Conservation (phyloP, 2,113 vertebrate species). For the Halichoerus grypus region DNA sequence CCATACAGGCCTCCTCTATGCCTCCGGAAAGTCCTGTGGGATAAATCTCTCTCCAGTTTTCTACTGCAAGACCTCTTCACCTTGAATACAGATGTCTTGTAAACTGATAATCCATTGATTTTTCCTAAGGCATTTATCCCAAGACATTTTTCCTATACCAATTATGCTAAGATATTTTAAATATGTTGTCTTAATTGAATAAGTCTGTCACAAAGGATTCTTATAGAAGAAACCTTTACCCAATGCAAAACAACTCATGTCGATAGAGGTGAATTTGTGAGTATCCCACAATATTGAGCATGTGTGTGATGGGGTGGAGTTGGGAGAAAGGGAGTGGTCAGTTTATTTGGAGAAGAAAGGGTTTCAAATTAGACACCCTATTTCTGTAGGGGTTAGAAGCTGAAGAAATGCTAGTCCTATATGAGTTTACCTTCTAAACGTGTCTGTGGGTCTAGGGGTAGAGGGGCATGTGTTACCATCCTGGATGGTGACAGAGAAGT, state of each 20-base stretch:
- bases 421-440: background rate
- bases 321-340: background rate
- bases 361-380: background rate
- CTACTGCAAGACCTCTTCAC: background rate
- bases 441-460: background rate
- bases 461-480: background rate
- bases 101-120: background rate
- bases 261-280: background rate
- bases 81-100: background rate
- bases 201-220: background rate
- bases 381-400: background rate
- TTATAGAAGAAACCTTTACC: background rate
- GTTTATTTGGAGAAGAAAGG: background rate
- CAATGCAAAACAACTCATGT: background rate
- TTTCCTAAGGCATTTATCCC: background rate
- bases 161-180: background rate
- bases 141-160: background rate
- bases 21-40: background rate
- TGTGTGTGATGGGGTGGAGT: fast-evolving
- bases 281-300: background rate
- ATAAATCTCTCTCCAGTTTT: background rate
- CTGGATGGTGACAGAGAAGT: background rate
- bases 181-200: background rate
- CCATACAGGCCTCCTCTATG: background rate
- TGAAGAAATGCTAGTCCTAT: background rate